These are phyloP conservation scores for Cantharis rustica DNA, from an alignment of 2,888 invertebrate genomes.

Conservation along the genomic window DNA sequence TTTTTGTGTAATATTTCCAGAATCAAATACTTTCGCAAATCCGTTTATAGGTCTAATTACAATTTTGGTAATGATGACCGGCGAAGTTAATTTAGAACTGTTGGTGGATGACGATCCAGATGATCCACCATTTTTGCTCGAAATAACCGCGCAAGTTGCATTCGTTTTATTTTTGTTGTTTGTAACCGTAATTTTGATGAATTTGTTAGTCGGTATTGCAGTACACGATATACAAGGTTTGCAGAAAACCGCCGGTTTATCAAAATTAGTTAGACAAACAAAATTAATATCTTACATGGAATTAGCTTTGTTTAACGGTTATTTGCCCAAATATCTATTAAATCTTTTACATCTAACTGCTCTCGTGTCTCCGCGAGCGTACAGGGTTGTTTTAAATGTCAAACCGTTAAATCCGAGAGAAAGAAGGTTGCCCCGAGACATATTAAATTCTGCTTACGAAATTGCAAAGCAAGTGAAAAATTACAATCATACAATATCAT, in stretches of 20 bases:
- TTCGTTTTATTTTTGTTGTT: constrained; percentile 81
- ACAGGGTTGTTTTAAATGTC: constrained; percentile 80
- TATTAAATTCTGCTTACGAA: constrained; percentile 80
- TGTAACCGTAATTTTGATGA: constrained; percentile 86
- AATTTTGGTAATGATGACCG: constrained; percentile 88
- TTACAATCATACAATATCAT: constrained; percentile 70
- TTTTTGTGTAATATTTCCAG: constrained; percentile 86
- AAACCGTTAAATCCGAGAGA: constrained; percentile 84
- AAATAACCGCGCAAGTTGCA: constrained; percentile 81
- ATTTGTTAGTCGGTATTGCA: constrained; percentile 83
- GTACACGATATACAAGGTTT: constrained; percentile 87
- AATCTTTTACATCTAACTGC: constrained; percentile 79
- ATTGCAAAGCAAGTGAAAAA: constrained; percentile 78
- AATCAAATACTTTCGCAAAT: constrained; percentile 80
- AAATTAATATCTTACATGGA: constrained; percentile 88
- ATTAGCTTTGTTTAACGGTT: constrained; percentile 78
- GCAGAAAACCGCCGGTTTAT: constrained; percentile 82
- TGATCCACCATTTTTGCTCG: constrained; percentile 75
- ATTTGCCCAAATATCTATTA: constrained; percentile 74
- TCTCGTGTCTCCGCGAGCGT: constrained; percentile 79
- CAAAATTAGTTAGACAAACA: constrained; percentile 82
- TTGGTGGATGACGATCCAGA: constrained; percentile 76
- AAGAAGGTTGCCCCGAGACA: constrained; percentile 77
- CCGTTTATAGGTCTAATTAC: constrained; percentile 85
- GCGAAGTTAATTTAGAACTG: constrained; percentile 79